Conservation (phyloP, 2,113 vertebrate species). For the Girardinichthys multiradiatus region DNA sequence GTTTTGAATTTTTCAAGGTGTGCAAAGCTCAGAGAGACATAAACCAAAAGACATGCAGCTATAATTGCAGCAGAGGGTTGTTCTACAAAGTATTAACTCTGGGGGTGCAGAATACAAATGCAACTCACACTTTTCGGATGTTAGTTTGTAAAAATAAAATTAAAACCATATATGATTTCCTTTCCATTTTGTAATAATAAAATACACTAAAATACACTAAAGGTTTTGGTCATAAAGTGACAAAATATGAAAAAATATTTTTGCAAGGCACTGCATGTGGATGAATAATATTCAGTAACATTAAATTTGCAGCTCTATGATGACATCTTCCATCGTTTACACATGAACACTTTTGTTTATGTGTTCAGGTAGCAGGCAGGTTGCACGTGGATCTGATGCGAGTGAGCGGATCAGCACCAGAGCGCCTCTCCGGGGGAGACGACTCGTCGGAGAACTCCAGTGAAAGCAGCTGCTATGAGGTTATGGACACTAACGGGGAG, state of each 20-base stretch:
- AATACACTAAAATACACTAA: too few species aligned
- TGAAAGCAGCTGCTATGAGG: slow-evolving; percentile 92
- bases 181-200: too few species aligned
- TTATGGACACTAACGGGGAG: slow-evolving; percentile 91
- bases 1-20: background rate
- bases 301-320: background rate
- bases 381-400: slow-evolving; percentile 94
- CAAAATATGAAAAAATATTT: background rate
- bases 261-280: too few species aligned
- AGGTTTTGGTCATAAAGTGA: too few species aligned
- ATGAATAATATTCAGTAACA: too few species aligned
- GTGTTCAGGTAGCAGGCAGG: slow-evolving; percentile 89
- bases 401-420: slow-evolving; percentile 87
- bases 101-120: too few species aligned
- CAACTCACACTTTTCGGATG: too few species aligned
- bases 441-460: slow-evolving; percentile 98
- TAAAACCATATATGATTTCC: too few species aligned
- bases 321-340: background rate
- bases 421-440: slow-evolving; percentile 87
- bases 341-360: background rate
- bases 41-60: background rate
- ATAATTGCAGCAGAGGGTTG: background rate
- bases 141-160: too few species aligned
- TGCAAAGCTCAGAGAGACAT: background rate
- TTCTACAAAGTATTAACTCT: too few species aligned